Conservation (phyloP, 2,888 invertebrate species). For the Synergus itoensis region DNA sequence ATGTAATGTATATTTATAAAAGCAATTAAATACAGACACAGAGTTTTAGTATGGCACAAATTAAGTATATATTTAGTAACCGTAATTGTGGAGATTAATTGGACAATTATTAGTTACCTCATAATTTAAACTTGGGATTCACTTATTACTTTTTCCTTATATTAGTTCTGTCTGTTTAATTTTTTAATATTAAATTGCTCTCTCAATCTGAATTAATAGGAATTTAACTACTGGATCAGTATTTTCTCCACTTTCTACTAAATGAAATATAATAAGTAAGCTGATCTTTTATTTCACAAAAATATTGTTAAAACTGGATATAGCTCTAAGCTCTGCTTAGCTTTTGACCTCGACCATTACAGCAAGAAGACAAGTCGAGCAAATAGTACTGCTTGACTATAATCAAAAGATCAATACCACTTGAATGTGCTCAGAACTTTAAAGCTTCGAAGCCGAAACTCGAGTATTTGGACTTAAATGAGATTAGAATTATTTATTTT, state of each 20-base stretch:
- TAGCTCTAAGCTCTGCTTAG: background rate
- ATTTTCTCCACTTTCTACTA: too few species aligned
- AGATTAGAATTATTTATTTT: background rate
- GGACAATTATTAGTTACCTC: background rate
- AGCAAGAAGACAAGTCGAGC: background rate
- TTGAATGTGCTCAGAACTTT: background rate
- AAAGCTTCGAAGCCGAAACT: background rate
- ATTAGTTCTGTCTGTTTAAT: too few species aligned
- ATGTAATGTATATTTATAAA: background rate
- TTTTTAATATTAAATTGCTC: too few species aligned
- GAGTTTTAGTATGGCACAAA: background rate
- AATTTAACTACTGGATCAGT: background rate
- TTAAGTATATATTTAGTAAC: background rate
- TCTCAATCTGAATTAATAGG: background rate
- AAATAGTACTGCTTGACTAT: conserved; percentile 7
- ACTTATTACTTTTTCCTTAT: background rate
- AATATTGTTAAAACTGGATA: background rate
- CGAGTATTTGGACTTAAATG: background rate
- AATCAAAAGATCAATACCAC: conserved; percentile 25
- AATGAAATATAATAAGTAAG: background rate
- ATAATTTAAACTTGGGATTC: background rate
- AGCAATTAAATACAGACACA: background rate
- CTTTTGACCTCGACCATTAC: background rate
- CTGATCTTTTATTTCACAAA: background rate
- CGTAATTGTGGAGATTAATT: background rate